These are phyloP conservation scores for Synergus itoensis DNA, from an alignment of 2,888 invertebrate genomes.

Conservation along the genomic window DNA sequence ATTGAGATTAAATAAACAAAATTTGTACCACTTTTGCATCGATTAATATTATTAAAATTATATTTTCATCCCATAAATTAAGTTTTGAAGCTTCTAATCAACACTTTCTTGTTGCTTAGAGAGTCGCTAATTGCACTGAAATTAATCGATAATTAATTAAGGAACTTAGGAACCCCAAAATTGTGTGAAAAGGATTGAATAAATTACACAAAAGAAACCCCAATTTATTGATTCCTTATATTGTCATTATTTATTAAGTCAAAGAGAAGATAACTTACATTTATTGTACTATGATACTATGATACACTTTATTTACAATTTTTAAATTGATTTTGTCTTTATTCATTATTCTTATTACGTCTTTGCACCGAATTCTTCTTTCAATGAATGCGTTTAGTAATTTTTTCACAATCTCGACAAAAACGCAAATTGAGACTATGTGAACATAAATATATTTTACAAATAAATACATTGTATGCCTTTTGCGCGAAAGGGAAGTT, in stretches of 20 bases:
- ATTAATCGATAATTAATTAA: too few species aligned
- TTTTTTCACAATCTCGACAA: neutral
- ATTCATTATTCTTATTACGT: neutral
- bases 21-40: neutral
- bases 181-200: neutral
- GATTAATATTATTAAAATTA: neutral
- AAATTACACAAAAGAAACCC: neutral
- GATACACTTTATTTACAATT: conserved; percentile 73
- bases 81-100: too few species aligned
- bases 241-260: conserved; percentile 75
- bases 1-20: neutral
- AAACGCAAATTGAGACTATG: conserved; percentile 1
- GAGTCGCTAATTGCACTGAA: too few species aligned
- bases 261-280: conserved; percentile 73
- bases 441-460: conserved; percentile 24
- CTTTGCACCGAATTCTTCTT: neutral
- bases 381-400: neutral
- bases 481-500: neutral
- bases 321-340: conserved; percentile 44
- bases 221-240: conserved; percentile 59
- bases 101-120: too few species aligned
- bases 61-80: neutral
- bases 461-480: conserved; percentile 17
- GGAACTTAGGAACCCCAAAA: neutral
- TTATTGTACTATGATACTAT: conserved; percentile 63